Evolutionary conservation across 2,888 invertebrate species (phyloP).

Genomic region (Corbicula japonica): DNA sequence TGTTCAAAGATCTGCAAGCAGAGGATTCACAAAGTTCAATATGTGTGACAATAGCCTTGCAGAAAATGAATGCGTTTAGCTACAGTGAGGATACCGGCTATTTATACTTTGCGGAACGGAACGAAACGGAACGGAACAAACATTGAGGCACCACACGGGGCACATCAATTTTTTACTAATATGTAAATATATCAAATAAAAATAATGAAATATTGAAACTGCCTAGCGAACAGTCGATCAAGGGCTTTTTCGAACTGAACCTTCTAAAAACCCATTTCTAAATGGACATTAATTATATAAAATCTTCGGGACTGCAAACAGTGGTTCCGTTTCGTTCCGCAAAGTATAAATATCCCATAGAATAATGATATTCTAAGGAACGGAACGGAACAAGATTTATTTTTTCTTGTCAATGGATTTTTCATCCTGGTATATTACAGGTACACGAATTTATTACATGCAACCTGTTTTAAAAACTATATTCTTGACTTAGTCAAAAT

Average conservation of each 20-base stretch:
- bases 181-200: conserved; percentile 21
- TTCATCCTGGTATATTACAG: conserved; percentile 30
- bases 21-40: no score
- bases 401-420: conserved; percentile 27
- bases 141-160: conserved; percentile 26
- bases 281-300: conserved; percentile 17
- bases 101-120: conserved; percentile 31
- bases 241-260: conserved; percentile 26
- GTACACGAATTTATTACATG: conserved; percentile 27
- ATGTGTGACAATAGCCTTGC: no score
- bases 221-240: conserved; percentile 29
- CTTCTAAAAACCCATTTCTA: conserved; percentile 16
- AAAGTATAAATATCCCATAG: no score
- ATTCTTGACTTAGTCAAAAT: conserved; percentile 10
- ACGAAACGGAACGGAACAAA: conserved; percentile 27
- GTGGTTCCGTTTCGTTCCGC: no score
- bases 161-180: conserved; percentile 21
- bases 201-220: conserved; percentile 24
- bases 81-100: no score
- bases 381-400: no score
- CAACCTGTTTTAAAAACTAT: conserved; percentile 18
- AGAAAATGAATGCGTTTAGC: no score
- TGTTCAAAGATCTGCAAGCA: no score
- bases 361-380: no score
- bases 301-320: conserved; percentile 25